Conservation (phyloP, 35 echinoderm and acorn worm genomes). For the Apostichopus californicus region DNA sequence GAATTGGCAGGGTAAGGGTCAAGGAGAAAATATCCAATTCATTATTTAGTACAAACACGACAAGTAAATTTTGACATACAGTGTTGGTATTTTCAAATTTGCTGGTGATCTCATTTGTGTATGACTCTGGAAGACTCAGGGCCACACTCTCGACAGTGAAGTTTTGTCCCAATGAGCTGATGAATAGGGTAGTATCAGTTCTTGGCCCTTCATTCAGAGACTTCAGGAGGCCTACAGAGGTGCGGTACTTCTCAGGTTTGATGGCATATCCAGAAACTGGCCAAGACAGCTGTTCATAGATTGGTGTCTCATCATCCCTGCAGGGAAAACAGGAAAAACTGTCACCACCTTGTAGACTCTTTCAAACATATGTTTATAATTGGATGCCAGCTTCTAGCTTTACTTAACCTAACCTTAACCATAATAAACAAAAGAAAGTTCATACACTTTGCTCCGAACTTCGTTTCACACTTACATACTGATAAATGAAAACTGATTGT, state of each 20-base stretch:
- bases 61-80: not conserved
- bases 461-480: too few species aligned
- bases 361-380: too few species aligned
- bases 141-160: conserved; percentile 54
- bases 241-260: conserved; percentile 84
- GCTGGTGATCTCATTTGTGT: conserved; percentile 33
- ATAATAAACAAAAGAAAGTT: too few species aligned
- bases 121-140: not conserved
- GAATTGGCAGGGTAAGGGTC: too few species aligned
- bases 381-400: too few species aligned
- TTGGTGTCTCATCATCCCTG: conserved; percentile 94
- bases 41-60: too few species aligned
- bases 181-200: conserved; percentile 15
- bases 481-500: not conserved
- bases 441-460: too few species aligned
- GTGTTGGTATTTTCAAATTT: conserved; percentile 32
- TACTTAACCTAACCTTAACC: too few species aligned
- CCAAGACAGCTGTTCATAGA: conserved; percentile 82
- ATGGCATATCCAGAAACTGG: conserved; percentile 77
- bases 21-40: too few species aligned
- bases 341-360: not conserved
- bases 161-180: conserved; percentile 68
- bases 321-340: not conserved
- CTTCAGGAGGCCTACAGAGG: conserved; percentile 26
- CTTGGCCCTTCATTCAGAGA: not conserved